Percentiles rank a stretch among this genome's conserved stretches.
Evolutionary conservation across 2,888 invertebrate species (phyloP).

Genomic region (Chirona hameri): DNA sequence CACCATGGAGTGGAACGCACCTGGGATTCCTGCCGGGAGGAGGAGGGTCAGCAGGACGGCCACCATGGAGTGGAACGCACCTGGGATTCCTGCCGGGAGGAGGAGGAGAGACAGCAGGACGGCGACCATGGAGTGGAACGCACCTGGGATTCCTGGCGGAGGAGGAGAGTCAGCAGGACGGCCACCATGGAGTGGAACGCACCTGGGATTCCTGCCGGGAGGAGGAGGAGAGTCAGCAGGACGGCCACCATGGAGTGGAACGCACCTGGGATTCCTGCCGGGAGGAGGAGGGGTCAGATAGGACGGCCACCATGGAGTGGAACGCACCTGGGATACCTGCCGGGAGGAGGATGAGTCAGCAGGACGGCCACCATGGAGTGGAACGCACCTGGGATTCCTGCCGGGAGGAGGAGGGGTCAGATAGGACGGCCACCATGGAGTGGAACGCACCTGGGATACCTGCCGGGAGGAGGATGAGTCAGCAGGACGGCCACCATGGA

Average conservation of each 20-base stretch:
- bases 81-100: constrained; percentile 31
- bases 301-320: constrained; percentile 45
- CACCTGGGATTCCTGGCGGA: constrained; percentile 33
- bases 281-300: no score
- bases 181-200: constrained; percentile 42
- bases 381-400: constrained; percentile 36
- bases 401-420: no score
- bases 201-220: constrained; percentile 32
- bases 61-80: constrained; percentile 41
- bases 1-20: constrained; percentile 41
- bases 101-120: no score
- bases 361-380: constrained; percentile 45
- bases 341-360: constrained; percentile 51
- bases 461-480: constrained; percentile 46
- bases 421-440: constrained; percentile 48
- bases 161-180: constrained; percentile 52
- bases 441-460: constrained; percentile 37
- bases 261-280: constrained; percentile 34
- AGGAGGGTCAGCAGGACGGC: constrained; percentile 54
- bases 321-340: constrained; percentile 36
- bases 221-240: constrained; percentile 56
- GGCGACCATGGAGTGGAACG: constrained; percentile 42
- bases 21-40: constrained; percentile 31
- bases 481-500: constrained; percentile 48
- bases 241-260: constrained; percentile 41